Base-by-base conservation (phyloP, 2,797 vertebrate species). In the Melanotaenia trifasciata region DNA sequence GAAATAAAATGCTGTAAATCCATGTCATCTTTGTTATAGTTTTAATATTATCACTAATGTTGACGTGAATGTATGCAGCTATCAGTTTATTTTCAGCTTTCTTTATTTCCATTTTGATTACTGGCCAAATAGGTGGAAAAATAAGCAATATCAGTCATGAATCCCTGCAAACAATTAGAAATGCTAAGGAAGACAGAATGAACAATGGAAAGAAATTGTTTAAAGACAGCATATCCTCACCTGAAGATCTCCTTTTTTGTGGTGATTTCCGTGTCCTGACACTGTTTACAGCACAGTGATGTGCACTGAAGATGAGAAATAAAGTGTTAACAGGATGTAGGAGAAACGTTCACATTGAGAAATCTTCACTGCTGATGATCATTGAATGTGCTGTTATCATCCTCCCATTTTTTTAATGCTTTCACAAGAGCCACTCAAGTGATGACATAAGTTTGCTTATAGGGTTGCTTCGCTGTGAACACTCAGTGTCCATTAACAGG, bases 221-320 rank as follows among this genome's bases (percentile, higher is more conserved):
- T 0, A 40, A 67, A 57, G 4, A 30, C 1, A 64, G 22, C 18
- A 36, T 35, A 40, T 58, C 3, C 89, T 96, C 89, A 99, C 98
- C 98, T 99, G 95, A 99, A 99, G 85, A 99, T 99, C 88, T 99
- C 98, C 65, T 97, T 98, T 93, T 99, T 99, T 68, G 97, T 98
- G 11, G 98, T 99, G 88, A 99, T 98, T 94, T 99, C 97, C 38
- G 96, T 98, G 87, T 99, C 96, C 82, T 97, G 96, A 90, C 98
- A 99, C 65, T 97, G 96, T 89, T 99, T 99, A 87, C 98, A 99
- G 87, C 98, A 99, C 22, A 99, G 94, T 1, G 97, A 99, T 0
- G 98, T 99, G 72, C 98, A 99, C 98, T 99, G 81, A 62, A 66
- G 77, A 79, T 58, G 38, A 83, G 81, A 76, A 28, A 79, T 4